phyloP scores from a whole-genome alignment of 2,113 vertebrate species.

The Bos javanicus region DNA sequence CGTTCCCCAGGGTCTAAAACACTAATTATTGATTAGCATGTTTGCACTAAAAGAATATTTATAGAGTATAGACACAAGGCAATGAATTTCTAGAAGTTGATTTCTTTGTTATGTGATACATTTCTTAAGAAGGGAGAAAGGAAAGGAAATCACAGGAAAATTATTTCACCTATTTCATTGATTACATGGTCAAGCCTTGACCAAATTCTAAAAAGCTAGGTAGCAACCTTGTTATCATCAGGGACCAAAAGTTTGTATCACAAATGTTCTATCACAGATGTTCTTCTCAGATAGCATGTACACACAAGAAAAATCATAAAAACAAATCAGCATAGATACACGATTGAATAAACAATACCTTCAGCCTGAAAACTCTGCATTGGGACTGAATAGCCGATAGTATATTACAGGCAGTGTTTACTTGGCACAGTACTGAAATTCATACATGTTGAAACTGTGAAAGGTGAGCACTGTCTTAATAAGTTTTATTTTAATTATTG shows the following conservation, averaged over 20 bases:
- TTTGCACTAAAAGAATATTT: background rate
- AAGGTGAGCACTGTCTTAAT: background rate
- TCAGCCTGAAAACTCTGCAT: background rate
- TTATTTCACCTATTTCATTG: constrained; percentile 25
- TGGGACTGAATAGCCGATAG: background rate
- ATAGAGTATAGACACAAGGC: background rate
- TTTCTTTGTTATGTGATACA: background rate
- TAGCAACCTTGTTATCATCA: constrained; percentile 15
- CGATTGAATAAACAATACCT: constrained; percentile 8
- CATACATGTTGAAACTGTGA: background rate
- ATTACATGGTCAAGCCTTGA: constrained; percentile 25
- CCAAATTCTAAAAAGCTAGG: background rate
- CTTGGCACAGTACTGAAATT: background rate
- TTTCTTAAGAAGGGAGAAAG: background rate
- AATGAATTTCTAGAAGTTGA: background rate
- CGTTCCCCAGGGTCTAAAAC: constrained; percentile 45
- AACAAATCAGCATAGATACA: background rate
- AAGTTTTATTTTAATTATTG: background rate
- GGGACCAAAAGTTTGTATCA: background rate
- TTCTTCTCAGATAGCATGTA: constrained; percentile 5
- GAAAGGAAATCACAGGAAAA: constrained; percentile 32
- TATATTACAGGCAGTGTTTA: background rate
- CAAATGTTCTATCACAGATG: background rate
- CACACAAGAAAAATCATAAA: background rate
- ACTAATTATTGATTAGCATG: constrained; percentile 49